phyloP scores from a whole-genome alignment of 2,888 invertebrate species.

The Chirona hameri region DNA sequence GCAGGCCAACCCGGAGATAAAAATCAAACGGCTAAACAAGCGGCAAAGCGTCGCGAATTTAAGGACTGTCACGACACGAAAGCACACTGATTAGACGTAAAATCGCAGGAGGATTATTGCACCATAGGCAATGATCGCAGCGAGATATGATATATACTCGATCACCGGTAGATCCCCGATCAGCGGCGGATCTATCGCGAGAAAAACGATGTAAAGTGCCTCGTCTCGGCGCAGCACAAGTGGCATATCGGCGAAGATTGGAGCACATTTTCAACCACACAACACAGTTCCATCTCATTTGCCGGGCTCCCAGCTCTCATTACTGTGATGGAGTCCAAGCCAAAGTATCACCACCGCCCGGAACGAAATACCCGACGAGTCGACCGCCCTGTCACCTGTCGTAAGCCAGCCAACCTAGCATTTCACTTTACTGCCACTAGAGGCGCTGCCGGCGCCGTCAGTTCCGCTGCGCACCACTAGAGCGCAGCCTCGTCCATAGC shows the following conservation, averaged over 20 bases:
- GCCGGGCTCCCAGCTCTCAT: too few relatives aligned
- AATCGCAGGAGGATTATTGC: neutral
- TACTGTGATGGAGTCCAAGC: too few relatives aligned
- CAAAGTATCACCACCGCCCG: neutral
- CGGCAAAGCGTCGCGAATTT: neutral
- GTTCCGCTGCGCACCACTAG: slow-evolving; percentile 3
- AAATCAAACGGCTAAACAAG: neutral
- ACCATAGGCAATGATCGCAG: neutral
- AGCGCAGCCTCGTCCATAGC: slow-evolving; percentile 42
- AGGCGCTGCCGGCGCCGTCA: neutral
- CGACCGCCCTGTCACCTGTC: neutral
- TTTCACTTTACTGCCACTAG: neutral
- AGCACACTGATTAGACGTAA: neutral
- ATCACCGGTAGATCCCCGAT: too few relatives aligned
- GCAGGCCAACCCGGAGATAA: neutral
- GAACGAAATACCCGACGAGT: neutral
- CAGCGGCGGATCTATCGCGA: neutral
- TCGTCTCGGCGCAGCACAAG: neutral
- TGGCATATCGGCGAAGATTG: neutral
- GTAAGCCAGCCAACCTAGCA: too few relatives aligned
- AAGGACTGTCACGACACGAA: neutral
- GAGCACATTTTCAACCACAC: neutral
- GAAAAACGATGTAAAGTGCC: neutral
- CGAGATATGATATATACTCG: too few relatives aligned
- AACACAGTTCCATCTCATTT: neutral